Base-by-base conservation (phyloP, 2,113 vertebrate species). In the Electrona antarctica region DNA sequence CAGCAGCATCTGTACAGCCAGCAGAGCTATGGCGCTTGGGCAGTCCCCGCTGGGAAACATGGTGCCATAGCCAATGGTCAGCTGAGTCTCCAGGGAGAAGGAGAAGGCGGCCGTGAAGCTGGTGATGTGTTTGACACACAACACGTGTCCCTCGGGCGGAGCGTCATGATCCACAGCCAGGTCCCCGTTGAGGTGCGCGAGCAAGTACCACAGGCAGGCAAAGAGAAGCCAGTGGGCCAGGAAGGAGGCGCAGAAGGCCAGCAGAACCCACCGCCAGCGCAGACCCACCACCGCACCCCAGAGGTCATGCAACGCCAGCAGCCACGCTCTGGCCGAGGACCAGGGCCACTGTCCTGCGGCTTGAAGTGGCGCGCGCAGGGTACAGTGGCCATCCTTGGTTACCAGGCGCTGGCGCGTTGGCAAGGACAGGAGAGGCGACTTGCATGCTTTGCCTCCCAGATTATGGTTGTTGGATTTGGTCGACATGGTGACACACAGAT, bases 41-140 rank as follows among this genome's bases (percentile, higher is more conserved):
- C 98, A 99, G 70, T 98, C 96, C 62, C 97, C 96, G 2, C 95
- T 98, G 68, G 97, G 98, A 81, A 96, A 99, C 97, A 99, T 99
- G 78, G 96, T 98, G 73, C 98, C 98, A 0, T 99, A 99, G 60
- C 98, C 98, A 15, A 99, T 99, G 8, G 98, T 99, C 83, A 98
- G 94, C 87, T 99, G 98, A 0, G 98, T 99, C 90, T 99, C 98
- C 93, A 99, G 87, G 0, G 97, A 97, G 81, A 99, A 99, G 41
- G 97, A 98, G 86, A 99, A 99, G 2, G 98, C 97, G 7, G 97
- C 97, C 56, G 96, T 96, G 80, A 98, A 98, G 64, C 97, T 98
- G 59, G 94, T 98, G 82, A 99, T 95, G 73, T 98, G 93, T 87
- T 98, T 98, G 70, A 99, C 97, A 71, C 98, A 99, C 73, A 98